Evolutionary conservation across 2,113 vertebrate species (phyloP), one percentile per base, ranked within the genome.

Genomic region (Tetrax tetrax): DNA sequence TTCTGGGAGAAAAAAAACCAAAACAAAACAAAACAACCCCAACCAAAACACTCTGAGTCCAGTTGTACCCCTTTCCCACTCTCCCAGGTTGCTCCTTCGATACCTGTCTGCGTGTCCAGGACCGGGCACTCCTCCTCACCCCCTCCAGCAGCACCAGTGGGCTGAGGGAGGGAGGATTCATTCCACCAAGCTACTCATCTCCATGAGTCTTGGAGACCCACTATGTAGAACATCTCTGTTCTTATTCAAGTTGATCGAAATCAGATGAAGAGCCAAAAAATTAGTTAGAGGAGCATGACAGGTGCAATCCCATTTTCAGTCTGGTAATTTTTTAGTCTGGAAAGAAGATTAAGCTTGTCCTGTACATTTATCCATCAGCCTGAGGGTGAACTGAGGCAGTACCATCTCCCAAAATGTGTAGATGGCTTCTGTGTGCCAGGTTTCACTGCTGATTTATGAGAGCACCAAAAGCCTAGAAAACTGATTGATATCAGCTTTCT

Each of bases 281-380:
- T 47, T 56, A 83, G 12, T 64, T 14, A 63, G 28, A 76, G 35
- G 9, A 87, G 56, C 70, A 59, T 35, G 43, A 85, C 51, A 89
- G 66, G 53, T 65, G 31, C 2, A 10, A 92, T 93, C 60, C 51
- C 24, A 48, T 84, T 78, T 89, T 51, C 72, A 95, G 77, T 29
- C 53, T 41, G 23, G 29, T 72, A 37, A 61, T 85, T 93, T 94
- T 75, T 78, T 15, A 76, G 89, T 65, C 85, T 96, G 47, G 64
- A 89, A 93, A 79, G 74, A 83, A 80, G 86, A 90, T 89, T 75
- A 95, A 95, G 69, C 69, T 79, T 37, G 35, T 89, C 54, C 83
- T 8, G 0, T 43, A 64, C 75, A n/a, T 92, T 93, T 87, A 81
- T 87, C 76, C 72, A 78, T 69, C 69, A 91, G 33, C 60, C 43